These are phyloP conservation scores for Leptonema lineaticorne DNA, from an alignment of 1,140 invertebrate species.

Conservation along the genomic window DNA sequence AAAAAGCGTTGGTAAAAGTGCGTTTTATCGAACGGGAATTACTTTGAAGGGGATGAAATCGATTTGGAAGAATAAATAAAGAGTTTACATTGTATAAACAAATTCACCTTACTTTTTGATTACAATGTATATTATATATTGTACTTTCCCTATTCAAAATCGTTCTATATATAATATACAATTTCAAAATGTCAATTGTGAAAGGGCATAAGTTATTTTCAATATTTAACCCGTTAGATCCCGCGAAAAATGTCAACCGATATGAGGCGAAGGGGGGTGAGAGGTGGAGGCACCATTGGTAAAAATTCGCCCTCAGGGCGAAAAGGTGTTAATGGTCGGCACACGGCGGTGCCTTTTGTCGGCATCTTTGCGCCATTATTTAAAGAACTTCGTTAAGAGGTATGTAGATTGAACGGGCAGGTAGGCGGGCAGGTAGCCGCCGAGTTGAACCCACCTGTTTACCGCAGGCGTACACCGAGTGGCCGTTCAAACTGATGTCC, in stretches of 20 bases:
- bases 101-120: too few relatives aligned
- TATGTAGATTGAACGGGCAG: constrained; percentile 29
- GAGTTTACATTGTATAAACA: too few relatives aligned
- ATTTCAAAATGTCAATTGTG: too few relatives aligned
- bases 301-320: constrained; percentile 30
- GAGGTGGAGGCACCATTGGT: constrained; percentile 6
- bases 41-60: too few relatives aligned
- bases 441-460: constrained; percentile 25
- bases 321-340: constrained; percentile 31
- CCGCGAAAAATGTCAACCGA: background rate
- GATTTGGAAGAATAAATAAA: too few relatives aligned
- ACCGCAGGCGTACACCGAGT: constrained; percentile 9
- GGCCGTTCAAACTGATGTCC: background rate
- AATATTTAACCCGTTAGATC: too few relatives aligned
- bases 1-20: too few relatives aligned
- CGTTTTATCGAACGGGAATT: too few relatives aligned
- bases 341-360: constrained; percentile 30
- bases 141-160: too few relatives aligned
- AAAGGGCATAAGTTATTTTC: background rate
- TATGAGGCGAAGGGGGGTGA: background rate
- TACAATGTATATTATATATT: too few relatives aligned
- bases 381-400: constrained; percentile 32
- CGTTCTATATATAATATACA: too few relatives aligned
- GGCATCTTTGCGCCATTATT: constrained; percentile 31
- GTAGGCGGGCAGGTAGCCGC: constrained; percentile 13